Evolutionary conservation across 64 coral and sea anemone species (phyloP), one percentile per base, ranked within the genome.

Genomic region (Pocillopora verrucosa): DNA sequence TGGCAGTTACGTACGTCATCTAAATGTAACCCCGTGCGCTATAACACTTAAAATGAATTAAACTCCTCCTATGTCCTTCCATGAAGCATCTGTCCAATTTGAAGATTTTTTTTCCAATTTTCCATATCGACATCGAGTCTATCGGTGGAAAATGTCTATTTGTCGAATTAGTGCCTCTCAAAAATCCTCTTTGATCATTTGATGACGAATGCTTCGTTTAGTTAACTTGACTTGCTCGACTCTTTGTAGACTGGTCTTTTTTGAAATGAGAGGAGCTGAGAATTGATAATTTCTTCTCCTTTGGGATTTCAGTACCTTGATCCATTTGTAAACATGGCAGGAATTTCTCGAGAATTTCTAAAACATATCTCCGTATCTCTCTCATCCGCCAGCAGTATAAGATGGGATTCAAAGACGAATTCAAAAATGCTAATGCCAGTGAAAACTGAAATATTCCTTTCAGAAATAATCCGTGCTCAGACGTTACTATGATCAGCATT

Each of bases 321-420:
- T 76, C 74, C 5, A 17, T 5, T 34, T 76, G 38, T 34, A 45
- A 76, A 36, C 74, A 76, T 1, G 74, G 16, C 13, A 76, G 20
- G 41, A 76, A 45, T 19, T 9, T 76, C 4, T 1, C 2, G 16
- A 35, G 16, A 36, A 76, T 19, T 76, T 38, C 74, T 38, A 76
- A 16, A 34, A 76, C 74, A 14, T 76, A 36, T 20, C 34, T 15
- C 1, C 87, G 87, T 51, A 88, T 88, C 24, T 88, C 87, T 16
- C 74, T 36, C 22, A 88, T 75, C 36, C 87, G 61, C 87, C 87
- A 88, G 26, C 72, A 88, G 56, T 58, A 88, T 25, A 88, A 77
- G 1, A 88, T 38, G 20, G 87, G 87, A 65, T 88, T 88, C 15
- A 88, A 14, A 6, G 34, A 74, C 12, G 73, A 62, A 65, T 88